phyloP scores from a whole-genome alignment of 2,888 invertebrate genomes.

The Ennomos quercinarius region DNA sequence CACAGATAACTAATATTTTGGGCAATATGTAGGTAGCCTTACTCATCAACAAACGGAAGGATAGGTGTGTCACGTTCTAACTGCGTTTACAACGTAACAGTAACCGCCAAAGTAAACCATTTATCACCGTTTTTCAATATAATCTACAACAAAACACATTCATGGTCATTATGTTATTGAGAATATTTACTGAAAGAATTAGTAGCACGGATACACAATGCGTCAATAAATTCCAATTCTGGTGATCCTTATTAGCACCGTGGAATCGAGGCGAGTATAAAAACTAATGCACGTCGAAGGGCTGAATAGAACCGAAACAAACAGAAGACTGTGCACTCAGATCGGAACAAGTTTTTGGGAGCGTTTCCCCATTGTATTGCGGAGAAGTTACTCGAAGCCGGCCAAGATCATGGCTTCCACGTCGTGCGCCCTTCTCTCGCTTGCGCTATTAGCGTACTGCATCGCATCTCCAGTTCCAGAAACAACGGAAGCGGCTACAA shows the following conservation, averaged over 20 bases:
- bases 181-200: conserved; percentile 67
- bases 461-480: conserved; percentile 59
- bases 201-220: conserved; percentile 56
- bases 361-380: conserved; percentile 48
- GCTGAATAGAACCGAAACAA: conserved; percentile 47
- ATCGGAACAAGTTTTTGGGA: conserved; percentile 50
- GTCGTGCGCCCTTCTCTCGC: conserved; percentile 62
- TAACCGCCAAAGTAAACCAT: conserved; percentile 52
- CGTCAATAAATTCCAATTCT: conserved; percentile 73
- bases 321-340: conserved; percentile 45
- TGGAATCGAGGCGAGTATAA: conserved; percentile 64
- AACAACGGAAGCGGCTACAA: conserved; percentile 50
- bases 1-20: no score
- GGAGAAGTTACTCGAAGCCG: conserved; percentile 65
- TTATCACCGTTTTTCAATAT: conserved; percentile 58
- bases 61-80: conserved; percentile 41
- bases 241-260: conserved; percentile 70
- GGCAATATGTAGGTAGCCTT: conserved; percentile 24
- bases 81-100: conserved; percentile 35
- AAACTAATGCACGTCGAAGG: conserved; percentile 52
- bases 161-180: conserved; percentile 80
- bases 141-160: conserved; percentile 67
- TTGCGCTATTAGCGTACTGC: conserved; percentile 55
- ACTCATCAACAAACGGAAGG: conserved; percentile 50
- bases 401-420: conserved; percentile 65